Evolutionary conservation across 2,888 invertebrate species (phyloP).

Genomic region (Lasioglossum vierecki): DNA sequence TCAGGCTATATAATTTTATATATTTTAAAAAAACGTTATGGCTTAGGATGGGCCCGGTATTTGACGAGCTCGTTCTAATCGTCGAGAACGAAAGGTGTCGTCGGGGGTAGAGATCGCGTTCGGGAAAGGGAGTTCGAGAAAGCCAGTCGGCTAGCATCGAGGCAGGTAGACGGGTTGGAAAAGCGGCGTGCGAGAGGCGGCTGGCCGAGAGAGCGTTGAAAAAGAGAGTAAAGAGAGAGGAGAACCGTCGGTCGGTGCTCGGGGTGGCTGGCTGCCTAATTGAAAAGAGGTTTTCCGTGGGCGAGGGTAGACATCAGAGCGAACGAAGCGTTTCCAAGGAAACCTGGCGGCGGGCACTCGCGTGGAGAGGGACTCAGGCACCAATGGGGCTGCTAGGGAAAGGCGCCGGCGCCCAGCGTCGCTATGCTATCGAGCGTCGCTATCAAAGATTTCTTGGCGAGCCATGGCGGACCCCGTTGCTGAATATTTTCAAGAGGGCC

Average conservation of each 20-base stretch:
- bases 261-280: constrained; percentile 78
- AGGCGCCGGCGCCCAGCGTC: constrained; percentile 79
- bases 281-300: constrained; percentile 81
- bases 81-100: constrained; percentile 37
- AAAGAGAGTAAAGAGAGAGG: constrained; percentile 32
- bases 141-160: constrained; percentile 30
- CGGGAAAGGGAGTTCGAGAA: constrained; percentile 31
- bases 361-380: constrained; percentile 77
- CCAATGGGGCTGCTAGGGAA: constrained; percentile 78
- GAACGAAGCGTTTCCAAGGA: constrained; percentile 82
- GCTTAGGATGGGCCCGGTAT: not conserved
- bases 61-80: constrained; percentile 1
- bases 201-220: constrained; percentile 19
- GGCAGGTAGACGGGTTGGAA: constrained; percentile 36
- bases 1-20: not conserved
- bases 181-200: constrained; percentile 7
- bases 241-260: constrained; percentile 49
- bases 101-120: constrained; percentile 17
- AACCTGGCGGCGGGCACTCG: constrained; percentile 78
- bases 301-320: constrained; percentile 76
- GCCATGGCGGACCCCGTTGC: constrained; percentile 74
- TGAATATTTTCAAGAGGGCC: constrained; percentile 59
- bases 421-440: constrained; percentile 80
- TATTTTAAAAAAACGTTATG: not conserved
- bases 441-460: constrained; percentile 80